Evolutionary conservation across 1,140 invertebrate genomes (phyloP), one percentile per base, ranked within the genome.

Genomic region (Drosophila elegans): DNA sequence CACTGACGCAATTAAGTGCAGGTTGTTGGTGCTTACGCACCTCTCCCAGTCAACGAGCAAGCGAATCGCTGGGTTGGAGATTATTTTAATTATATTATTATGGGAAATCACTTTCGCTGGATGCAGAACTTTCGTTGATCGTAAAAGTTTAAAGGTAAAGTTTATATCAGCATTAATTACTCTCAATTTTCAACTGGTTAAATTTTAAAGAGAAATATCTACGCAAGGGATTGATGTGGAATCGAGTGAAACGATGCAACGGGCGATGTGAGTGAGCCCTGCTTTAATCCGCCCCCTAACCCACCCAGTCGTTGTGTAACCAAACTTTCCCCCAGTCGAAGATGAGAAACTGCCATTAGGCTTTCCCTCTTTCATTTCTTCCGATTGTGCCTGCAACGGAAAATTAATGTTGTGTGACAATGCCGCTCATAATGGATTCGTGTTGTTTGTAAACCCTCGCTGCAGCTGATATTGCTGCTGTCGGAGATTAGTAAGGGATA

Each of bases 341-440:
- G 42, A 76, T 54, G 61, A 54, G 51, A 76, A 52, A 75, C 36
- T 42, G 10, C 38, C 72, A 66, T 76, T 76, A 57, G 61, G 41
- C 48, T 53, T 76, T 67, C 56, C 48, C 54, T 36, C 68, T 16
- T 67, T 27, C 42, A 39, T 27, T 45, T 10, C 27, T 9, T 29
- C 51, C 42, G 51, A n/a, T 21, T 64, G 21, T 13, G 41, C 36
- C 55, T 27, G 32, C 72, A 56, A 32, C 61, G 36, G n/a, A 48
- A 66, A 75, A 38, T 74, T 62, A 49, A 74, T 55, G 69, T 48
- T 74, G 69, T 74, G 71, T 64, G 59, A 74, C 51, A 74, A 56
- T n/a, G 16, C n/a, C 69, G 25, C 38, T 61, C 39, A 61, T 73
- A 72, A 73, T 72, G 45, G 38, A 44, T 52, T 25, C 10, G 49